A percentile compares a stretch with the other conserved stretches of the same genome.
phyloP scores from a whole-genome alignment of 2,113 vertebrate species.

The Embiotoca jacksoni region DNA sequence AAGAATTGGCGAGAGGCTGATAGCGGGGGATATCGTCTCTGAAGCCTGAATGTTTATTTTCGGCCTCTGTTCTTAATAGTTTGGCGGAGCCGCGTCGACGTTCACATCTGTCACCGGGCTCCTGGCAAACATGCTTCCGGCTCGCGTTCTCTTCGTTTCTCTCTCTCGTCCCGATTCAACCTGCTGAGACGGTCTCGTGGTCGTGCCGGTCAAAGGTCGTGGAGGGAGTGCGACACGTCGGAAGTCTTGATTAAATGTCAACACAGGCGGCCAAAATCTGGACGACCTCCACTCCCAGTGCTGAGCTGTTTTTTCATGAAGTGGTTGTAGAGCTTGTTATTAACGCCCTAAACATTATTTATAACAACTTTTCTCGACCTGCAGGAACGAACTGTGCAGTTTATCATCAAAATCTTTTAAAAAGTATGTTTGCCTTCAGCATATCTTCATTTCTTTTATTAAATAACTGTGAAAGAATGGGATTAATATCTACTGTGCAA shows the following conservation, averaged over 20 bases:
- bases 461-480: no score
- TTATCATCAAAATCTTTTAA: no score
- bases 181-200: constrained; percentile 7
- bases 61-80: constrained; percentile 55
- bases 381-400: no score
- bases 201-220: constrained; percentile 41
- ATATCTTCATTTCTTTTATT: no score
- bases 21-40: constrained; percentile 46
- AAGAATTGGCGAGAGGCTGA: constrained; percentile 52
- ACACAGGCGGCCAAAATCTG: constrained; percentile 18
- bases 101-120: constrained; percentile 58
- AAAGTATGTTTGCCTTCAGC: no score
- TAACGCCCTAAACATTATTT: background rate
- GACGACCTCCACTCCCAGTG: background rate
- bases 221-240: constrained; percentile 9
- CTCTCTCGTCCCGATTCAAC: constrained; percentile 23
- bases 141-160: background rate
- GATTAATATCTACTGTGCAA: no score
- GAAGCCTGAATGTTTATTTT: constrained; percentile 70
- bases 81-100: constrained; percentile 37
- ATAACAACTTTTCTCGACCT: no score
- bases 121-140: constrained; percentile 6
- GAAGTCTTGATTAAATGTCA: constrained; percentile 66
- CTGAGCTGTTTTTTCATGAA: background rate
- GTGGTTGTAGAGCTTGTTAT: background rate